phyloP scores from a whole-genome alignment of 1,140 invertebrate species.

The Arion vulgaris region DNA sequence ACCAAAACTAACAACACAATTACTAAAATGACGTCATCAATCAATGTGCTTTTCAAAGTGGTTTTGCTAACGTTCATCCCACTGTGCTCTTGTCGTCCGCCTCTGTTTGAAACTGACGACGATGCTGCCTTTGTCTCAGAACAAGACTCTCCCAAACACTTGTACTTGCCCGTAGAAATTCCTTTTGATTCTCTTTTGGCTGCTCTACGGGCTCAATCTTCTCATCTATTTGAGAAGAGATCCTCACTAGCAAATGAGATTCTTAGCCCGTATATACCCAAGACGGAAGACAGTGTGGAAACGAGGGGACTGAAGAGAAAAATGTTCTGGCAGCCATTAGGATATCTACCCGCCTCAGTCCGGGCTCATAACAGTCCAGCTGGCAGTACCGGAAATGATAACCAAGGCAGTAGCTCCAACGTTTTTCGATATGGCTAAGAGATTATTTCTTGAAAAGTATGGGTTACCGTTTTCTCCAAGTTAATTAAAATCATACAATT shows the following conservation, averaged over 20 bases:
- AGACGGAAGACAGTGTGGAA: background rate
- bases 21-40: conserved; percentile 3
- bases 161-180: background rate
- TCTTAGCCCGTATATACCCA: background rate
- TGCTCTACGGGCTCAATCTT: background rate
- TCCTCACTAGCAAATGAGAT: background rate
- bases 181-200: background rate
- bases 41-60: background rate
- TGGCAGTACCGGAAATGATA: background rate
- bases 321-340: conserved; percentile 42
- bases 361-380: conserved; percentile 1
- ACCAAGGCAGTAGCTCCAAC: conserved; percentile 18
- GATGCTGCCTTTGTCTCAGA: background rate
- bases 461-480: too few species aligned
- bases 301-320: conserved; percentile 33
- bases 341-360: conserved; percentile 39
- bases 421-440: conserved; percentile 29
- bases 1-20: too few species aligned
- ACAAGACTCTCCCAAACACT: background rate
- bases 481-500: too few species aligned
- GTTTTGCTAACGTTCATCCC: background rate
- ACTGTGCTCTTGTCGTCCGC: background rate
- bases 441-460: background rate
- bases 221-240: background rate
- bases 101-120: background rate